phyloP scores from a whole-genome alignment of 2,113 vertebrate species.

The Aptenodytes patagonicus region DNA sequence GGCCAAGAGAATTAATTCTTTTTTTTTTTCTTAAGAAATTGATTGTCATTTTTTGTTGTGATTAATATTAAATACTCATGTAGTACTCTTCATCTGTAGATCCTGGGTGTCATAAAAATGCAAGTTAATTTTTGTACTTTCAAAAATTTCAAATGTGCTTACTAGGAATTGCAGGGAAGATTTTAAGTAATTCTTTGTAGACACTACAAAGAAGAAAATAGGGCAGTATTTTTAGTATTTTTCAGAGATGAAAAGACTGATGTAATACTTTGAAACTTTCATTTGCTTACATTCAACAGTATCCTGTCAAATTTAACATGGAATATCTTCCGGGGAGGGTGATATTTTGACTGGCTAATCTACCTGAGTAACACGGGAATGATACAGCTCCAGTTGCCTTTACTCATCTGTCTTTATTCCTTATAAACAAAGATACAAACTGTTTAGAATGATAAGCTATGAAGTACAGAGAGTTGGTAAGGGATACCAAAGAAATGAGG shows the following conservation, averaged over 20 bases:
- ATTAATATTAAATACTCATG: background rate
- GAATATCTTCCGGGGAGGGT: background rate
- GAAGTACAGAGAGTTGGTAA: background rate
- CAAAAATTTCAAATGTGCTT: background rate
- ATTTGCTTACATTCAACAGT: background rate
- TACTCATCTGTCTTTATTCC: background rate
- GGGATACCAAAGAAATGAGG: background rate
- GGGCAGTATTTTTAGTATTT: background rate
- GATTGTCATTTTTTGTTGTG: background rate
- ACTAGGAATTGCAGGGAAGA: background rate
- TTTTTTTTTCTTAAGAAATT: background rate
- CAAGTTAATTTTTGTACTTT: background rate
- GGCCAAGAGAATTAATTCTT: background rate
- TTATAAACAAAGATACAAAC: background rate
- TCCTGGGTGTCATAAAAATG: background rate
- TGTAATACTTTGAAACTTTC: background rate
- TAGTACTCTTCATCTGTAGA: background rate
- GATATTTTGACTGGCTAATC: background rate
- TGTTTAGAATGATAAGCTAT: background rate
- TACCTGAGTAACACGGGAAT: background rate
- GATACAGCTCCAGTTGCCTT: background rate
- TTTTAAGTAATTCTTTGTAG: background rate
- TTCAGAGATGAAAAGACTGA: background rate
- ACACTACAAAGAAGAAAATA: background rate
- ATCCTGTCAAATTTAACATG: background rate